Percentiles rank a stretch among this genome's conserved stretches.
These are phyloP conservation scores for Enteromius radiatus DNA, from an alignment of 2,797 vertebrate genomes.

Conservation along the genomic window DNA sequence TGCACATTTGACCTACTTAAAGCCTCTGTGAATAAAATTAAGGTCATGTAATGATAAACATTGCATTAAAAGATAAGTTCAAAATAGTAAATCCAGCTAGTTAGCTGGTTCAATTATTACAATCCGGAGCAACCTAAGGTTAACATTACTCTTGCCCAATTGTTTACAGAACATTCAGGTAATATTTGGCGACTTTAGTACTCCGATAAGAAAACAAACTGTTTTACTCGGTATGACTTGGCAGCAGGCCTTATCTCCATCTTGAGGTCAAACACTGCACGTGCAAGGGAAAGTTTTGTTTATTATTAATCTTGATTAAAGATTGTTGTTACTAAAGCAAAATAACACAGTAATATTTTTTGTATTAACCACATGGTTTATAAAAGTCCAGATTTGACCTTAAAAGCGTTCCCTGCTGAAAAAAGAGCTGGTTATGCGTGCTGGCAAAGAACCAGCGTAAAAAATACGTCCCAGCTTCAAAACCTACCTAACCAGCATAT, in stretches of 20 bases:
- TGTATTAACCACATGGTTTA: background rate
- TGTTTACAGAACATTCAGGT: background rate
- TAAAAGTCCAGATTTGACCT: background rate
- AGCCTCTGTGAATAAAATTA: background rate
- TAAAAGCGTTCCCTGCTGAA: background rate
- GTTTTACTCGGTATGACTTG: background rate
- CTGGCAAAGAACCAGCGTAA: too few relatives aligned
- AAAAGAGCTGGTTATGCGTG: too few relatives aligned
- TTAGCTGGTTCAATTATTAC: background rate
- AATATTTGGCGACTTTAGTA: background rate
- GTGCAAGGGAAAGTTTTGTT: background rate
- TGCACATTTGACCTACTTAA: conserved; percentile 17
- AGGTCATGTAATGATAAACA: background rate
- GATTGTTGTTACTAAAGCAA: background rate
- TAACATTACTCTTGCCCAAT: background rate
- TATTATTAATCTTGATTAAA: conserved; percentile 9
- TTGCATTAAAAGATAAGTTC: background rate
- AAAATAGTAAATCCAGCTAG: background rate
- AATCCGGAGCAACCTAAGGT: background rate
- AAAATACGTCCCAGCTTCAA: too few relatives aligned
- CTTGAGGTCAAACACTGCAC: background rate
- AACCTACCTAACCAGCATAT: too few relatives aligned
- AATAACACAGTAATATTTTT: background rate
- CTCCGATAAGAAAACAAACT: background rate
- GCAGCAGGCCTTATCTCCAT: background rate